Evolutionary conservation across 30 jellyfish, hydroid and myxozoan species (phyloP).

Genomic region (Cassiopea andromeda): DNA sequence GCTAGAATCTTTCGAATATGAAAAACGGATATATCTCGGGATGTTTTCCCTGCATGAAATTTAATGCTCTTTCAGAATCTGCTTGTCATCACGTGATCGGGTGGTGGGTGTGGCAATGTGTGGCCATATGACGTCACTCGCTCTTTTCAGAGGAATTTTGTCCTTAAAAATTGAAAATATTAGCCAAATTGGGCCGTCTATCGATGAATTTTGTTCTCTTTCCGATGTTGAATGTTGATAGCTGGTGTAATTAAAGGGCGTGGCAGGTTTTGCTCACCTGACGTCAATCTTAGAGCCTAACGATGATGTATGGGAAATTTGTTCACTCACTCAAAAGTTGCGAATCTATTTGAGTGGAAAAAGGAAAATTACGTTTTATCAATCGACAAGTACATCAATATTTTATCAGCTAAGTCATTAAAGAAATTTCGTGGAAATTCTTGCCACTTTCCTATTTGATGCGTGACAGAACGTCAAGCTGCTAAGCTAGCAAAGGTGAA

Average conservation of each 20-base stretch:
- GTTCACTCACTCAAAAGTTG: conserved; percentile 5
- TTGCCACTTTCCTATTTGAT: not conserved
- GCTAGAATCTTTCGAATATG: conserved; percentile 56
- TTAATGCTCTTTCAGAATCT: conserved; percentile 66
- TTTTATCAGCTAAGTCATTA: not conserved
- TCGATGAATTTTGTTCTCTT: conserved; percentile 29
- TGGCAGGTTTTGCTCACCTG: conserved; percentile 20
- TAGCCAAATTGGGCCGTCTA: conserved; percentile 4
- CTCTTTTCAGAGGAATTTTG: conserved; percentile 24
- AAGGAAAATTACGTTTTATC: not conserved
- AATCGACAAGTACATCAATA: not conserved
- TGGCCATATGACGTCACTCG: conserved; percentile 38
- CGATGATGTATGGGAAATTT: conserved; percentile 7
- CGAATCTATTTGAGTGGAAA: conserved; percentile 1
- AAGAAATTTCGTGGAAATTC: not conserved
- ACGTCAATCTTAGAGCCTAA: conserved; percentile 38
- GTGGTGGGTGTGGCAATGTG: not conserved
- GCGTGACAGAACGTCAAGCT: not conserved
- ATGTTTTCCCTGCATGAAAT: conserved; percentile 40
- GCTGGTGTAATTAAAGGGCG: conserved; percentile 4
- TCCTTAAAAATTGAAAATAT: conserved; percentile 19
- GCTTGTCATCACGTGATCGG: conserved; percentile 51
- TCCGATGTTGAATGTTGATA: not conserved
- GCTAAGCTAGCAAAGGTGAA: not conserved
- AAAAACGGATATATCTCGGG: conserved; percentile 42